These are phyloP conservation scores for Barnardius zonarius DNA, from an alignment of 2,113 vertebrate genomes.

Conservation along the genomic window DNA sequence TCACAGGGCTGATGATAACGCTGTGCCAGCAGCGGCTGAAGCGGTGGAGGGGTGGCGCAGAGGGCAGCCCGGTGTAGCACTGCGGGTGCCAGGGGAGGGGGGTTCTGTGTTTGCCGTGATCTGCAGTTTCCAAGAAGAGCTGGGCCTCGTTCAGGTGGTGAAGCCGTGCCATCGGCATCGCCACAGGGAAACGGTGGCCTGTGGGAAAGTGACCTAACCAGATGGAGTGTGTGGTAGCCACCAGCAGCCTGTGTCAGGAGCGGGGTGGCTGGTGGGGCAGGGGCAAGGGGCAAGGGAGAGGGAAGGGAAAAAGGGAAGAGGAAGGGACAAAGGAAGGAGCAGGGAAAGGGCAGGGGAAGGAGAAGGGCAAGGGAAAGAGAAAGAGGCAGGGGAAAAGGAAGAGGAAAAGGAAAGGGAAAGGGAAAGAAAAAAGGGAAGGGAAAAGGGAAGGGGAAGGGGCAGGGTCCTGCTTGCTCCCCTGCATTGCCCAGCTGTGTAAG, in stretches of 20 bases:
- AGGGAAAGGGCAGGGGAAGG: background rate
- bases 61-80: accelerated
- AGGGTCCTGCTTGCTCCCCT: background rate
- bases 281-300: background rate
- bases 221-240: background rate
- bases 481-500: background rate
- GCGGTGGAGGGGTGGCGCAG: background rate
- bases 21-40: background rate
- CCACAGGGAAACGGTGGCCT: background rate
- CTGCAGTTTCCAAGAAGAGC: background rate
- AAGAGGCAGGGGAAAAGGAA: background rate
- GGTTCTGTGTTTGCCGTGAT: no score
- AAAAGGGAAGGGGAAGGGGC: background rate
- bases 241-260: background rate
- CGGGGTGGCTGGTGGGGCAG: background rate
- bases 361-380: background rate
- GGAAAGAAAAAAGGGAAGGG: no score
- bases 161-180: background rate
- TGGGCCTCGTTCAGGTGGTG: accelerated
- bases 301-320: background rate
- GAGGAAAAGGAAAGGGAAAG: no score
- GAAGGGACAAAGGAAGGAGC: background rate
- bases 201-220: background rate
- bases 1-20: accelerated
- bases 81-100: accelerated